A percentile compares a stretch with the other conserved stretches of the same genome.
Evolutionary conservation across 2,113 vertebrate species (phyloP).

Genomic region (Cyanoderma ruficeps): DNA sequence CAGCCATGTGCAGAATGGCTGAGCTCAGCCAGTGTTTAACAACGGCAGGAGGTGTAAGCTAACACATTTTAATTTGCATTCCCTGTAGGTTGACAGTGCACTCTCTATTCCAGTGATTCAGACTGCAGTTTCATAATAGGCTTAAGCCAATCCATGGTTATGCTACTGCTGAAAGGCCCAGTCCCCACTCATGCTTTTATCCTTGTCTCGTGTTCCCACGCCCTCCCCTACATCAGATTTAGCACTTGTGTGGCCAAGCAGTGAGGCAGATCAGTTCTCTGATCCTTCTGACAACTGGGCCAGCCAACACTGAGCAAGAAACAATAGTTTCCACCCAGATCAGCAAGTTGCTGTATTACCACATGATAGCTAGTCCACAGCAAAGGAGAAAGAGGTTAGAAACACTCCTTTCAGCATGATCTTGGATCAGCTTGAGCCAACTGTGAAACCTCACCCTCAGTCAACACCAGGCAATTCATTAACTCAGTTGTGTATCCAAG

Average conservation of each 20-base stretch:
- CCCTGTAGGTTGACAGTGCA: conserved; percentile 11
- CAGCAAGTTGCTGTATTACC: conserved; percentile 2
- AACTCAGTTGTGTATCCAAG: not conserved
- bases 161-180: conserved; percentile 36
- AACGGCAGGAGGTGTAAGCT: conserved; percentile 2
- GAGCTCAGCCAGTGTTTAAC: not conserved
- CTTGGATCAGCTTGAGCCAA: conserved; percentile 5
- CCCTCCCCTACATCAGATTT: not conserved
- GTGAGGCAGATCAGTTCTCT: not conserved
- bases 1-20: not conserved
- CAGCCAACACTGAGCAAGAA: not conserved
- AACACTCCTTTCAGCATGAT: not conserved
- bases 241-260: not conserved
- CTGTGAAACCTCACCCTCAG: conserved; percentile 37
- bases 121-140: conserved; percentile 22
- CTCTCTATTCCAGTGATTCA: conserved; percentile 42
- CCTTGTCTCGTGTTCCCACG: not conserved
- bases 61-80: conserved; percentile 24
- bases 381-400: not conserved
- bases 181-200: conserved; percentile 30
- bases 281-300: not conserved
- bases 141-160: not conserved
- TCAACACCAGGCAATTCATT: conserved; percentile 54
- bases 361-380: not conserved
- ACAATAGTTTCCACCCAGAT: not conserved